These are phyloP conservation scores for Tamias sibiricus DNA, from an alignment of 2,113 vertebrate species.

Conservation along the genomic window DNA sequence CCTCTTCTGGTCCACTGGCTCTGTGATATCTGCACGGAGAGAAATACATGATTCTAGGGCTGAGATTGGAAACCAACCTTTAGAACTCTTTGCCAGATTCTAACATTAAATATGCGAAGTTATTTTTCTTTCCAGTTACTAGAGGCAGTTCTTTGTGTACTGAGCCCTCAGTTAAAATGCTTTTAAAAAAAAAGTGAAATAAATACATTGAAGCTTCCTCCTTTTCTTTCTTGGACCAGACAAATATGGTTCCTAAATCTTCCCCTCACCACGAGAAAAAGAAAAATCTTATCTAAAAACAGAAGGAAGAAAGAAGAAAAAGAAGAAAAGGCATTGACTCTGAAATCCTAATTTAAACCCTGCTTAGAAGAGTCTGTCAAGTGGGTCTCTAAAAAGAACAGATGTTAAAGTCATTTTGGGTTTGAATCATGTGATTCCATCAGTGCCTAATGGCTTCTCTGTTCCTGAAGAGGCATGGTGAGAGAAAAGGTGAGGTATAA, in stretches of 20 bases:
- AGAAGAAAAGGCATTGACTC: background rate
- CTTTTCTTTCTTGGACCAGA: background rate
- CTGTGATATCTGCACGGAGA: background rate
- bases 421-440: background rate
- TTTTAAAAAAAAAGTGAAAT: slow-evolving; percentile 46
- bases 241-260: background rate
- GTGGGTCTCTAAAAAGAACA: slow-evolving; percentile 19
- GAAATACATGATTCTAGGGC: slow-evolving; percentile 29
- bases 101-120: slow-evolving; percentile 21
- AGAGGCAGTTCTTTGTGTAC: slow-evolving; percentile 24
- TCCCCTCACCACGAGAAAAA: background rate
- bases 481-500: background rate
- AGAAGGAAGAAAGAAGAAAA: background rate
- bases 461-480: background rate
- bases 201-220: background rate
- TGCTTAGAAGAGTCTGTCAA: slow-evolving; percentile 15
- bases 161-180: slow-evolving; percentile 8
- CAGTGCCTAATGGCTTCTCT: background rate
- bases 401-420: background rate
- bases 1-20: slow-evolving; percentile 18
- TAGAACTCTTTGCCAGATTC: slow-evolving; percentile 45
- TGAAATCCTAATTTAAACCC: slow-evolving; percentile 36
- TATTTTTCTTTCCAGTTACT: slow-evolving; percentile 30
- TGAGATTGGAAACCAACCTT: slow-evolving; percentile 55
- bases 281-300: background rate